Evolutionary conservation across 2,113 vertebrate genomes (phyloP).

Genomic region (Varanus salvator): DNA sequence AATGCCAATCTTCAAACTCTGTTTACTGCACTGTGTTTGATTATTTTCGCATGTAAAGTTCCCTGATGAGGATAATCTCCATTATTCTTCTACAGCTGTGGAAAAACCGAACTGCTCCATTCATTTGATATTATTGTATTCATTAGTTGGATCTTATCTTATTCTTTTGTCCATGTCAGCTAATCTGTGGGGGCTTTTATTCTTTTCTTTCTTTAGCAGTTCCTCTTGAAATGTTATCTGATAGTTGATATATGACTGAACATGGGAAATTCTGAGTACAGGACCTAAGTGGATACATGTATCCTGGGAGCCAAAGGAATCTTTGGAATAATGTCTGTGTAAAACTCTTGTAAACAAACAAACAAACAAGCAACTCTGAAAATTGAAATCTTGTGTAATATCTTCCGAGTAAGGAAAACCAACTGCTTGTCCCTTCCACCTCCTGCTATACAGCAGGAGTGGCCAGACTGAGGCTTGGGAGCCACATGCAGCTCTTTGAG

Average conservation of each 20-base stretch:
- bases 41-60: conserved; percentile 32
- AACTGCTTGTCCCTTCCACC: background rate
- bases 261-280: background rate
- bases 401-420: background rate
- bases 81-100: background rate
- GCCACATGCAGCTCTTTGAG: too few relatives aligned
- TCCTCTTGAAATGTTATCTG: background rate
- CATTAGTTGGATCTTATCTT: background rate
- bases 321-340: background rate
- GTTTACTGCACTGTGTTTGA: conserved; percentile 19
- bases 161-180: background rate
- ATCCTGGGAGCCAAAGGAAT: background rate
- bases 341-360: background rate
- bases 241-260: conserved; percentile 7
- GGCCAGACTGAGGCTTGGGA: too few relatives aligned
- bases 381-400: background rate
- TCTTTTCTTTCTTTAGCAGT: background rate
- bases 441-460: background rate
- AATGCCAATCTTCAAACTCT: background rate
- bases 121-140: background rate
- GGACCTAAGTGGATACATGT: background rate
- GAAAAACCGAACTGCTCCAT: conserved; percentile 3
- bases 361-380: too few relatives aligned
- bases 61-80: conserved; percentile 22
- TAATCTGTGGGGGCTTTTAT: background rate